Evolutionary conservation across 2,888 invertebrate genomes (phyloP).

Genomic region (Oasisia sp.): DNA sequence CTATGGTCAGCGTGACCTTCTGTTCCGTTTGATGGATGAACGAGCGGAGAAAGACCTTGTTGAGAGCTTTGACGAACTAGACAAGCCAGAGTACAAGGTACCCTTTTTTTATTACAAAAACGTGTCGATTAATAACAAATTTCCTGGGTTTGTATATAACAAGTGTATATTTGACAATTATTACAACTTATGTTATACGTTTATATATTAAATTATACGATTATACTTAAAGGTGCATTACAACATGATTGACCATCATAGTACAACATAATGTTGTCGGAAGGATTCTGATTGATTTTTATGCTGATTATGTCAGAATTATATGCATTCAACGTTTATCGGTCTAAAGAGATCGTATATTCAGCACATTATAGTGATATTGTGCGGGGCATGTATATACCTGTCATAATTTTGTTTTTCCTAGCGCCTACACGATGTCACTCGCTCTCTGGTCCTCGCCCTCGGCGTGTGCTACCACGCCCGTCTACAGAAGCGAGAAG

Average conservation of each 20-base stretch:
- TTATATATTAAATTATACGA: too few species aligned
- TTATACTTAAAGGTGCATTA: too few species aligned
- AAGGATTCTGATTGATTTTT: too few species aligned
- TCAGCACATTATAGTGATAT: too few species aligned
- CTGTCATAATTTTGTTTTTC: neutral
- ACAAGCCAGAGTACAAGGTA: neutral
- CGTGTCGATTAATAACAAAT: neutral
- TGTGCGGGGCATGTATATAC: neutral
- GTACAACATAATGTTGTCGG: too few species aligned
- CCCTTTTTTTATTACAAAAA: neutral
- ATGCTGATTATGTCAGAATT: too few species aligned
- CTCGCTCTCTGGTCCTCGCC: conserved; percentile 51
- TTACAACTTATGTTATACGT: too few species aligned
- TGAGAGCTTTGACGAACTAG: neutral
- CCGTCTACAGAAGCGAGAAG: conserved; percentile 42
- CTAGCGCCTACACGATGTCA: conserved; percentile 39
- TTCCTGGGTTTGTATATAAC: neutral
- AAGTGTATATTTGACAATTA: too few species aligned
- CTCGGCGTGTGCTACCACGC: conserved; percentile 57
- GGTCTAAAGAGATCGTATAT: too few species aligned
- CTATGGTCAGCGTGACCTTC: conserved; percentile 28
- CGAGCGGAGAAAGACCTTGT: neutral
- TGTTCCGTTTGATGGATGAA: conserved; percentile 35
- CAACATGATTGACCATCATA: too few species aligned
- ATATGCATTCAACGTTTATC: too few species aligned